Percentiles rank a stretch among this genome's conserved stretches.
phyloP scores from a whole-genome alignment of 2,113 vertebrate genomes.

The Mormyrus iriodes region DNA sequence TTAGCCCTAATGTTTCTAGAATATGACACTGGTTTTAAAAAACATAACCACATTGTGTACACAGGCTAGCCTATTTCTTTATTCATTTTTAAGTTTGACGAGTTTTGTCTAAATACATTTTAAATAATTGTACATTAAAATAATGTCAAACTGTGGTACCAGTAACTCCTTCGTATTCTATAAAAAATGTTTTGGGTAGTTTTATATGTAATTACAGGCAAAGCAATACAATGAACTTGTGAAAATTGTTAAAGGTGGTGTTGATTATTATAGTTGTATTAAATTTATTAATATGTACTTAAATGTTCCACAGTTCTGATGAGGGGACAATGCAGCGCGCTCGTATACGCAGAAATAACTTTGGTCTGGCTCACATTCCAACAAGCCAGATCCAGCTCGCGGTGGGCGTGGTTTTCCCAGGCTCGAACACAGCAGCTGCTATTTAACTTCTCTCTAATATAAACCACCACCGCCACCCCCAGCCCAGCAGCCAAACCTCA shows the following conservation, averaged over 20 bases:
- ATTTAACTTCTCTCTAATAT: slow-evolving; percentile 86
- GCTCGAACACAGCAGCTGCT: slow-evolving; percentile 86
- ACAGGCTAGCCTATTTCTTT: neutral
- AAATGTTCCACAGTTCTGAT: neutral
- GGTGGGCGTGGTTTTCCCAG: slow-evolving; percentile 90
- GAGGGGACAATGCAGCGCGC: neutral
- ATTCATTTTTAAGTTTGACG: neutral
- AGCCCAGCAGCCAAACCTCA: slow-evolving; percentile 69
- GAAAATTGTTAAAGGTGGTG: neutral
- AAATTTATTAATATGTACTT: neutral
- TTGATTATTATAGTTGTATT: neutral
- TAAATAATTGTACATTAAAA: slow-evolving; percentile 1
- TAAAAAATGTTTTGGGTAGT: neutral
- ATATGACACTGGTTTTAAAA: neutral
- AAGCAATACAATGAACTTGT: neutral
- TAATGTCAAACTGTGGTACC: neutral
- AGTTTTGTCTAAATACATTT: neutral
- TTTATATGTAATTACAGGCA: neutral
- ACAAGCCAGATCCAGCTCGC: slow-evolving; percentile 65
- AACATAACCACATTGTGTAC: neutral
- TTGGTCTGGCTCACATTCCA: slow-evolving; percentile 70
- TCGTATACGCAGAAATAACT: slow-evolving; percentile 56
- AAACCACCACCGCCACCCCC: slow-evolving; percentile 74
- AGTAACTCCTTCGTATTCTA: neutral
- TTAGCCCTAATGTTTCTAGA: neutral